Percentiles rank a stretch among this genome's conserved stretches.
Evolutionary conservation across 2,797 vertebrate genomes (phyloP).

Genomic region (Protosalanx chinensis): DNA sequence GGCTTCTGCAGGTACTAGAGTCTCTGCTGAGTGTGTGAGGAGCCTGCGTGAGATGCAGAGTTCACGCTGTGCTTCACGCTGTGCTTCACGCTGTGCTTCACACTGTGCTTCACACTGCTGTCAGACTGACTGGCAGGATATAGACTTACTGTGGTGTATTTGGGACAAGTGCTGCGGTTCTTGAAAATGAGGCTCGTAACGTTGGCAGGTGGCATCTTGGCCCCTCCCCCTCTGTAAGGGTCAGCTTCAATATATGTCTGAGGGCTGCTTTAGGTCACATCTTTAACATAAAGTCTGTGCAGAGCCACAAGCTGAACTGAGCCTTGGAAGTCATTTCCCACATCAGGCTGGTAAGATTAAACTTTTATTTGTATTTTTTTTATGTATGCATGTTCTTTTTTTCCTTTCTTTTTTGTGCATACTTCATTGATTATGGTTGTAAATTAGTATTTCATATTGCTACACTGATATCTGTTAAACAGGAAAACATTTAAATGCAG

Average conservation of each 20-base stretch:
- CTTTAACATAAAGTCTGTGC: slow-evolving; percentile 32
- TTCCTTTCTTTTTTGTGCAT: neutral
- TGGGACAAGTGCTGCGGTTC: slow-evolving; percentile 50
- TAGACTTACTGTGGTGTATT: slow-evolving; percentile 62
- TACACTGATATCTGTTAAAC: slow-evolving; percentile 3
- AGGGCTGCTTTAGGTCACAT: slow-evolving; percentile 39
- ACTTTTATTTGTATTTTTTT: neutral
- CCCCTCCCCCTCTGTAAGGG: slow-evolving; percentile 60
- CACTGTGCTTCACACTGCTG: neutral
- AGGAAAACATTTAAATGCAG: slow-evolving; percentile 5
- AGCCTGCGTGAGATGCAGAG: slow-evolving; percentile 45
- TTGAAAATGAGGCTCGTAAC: slow-evolving; percentile 41
- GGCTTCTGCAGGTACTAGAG: slow-evolving; percentile 50
- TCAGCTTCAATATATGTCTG: slow-evolving; percentile 36
- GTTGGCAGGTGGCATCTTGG: slow-evolving; percentile 41
- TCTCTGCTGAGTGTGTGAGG: slow-evolving; percentile 44
- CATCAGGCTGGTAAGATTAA: slow-evolving; percentile 36
- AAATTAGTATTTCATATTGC: neutral
- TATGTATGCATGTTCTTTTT: neutral
- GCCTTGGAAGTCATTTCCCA: slow-evolving; percentile 19
- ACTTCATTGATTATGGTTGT: neutral
- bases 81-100: slow-evolving; percentile 49
- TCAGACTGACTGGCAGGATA: slow-evolving; percentile 38
- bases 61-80: slow-evolving; percentile 46
- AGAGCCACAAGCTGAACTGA: slow-evolving; percentile 16